phyloP scores from a whole-genome alignment of 2,888 invertebrate genomes.

The Microplitis manilae region DNA sequence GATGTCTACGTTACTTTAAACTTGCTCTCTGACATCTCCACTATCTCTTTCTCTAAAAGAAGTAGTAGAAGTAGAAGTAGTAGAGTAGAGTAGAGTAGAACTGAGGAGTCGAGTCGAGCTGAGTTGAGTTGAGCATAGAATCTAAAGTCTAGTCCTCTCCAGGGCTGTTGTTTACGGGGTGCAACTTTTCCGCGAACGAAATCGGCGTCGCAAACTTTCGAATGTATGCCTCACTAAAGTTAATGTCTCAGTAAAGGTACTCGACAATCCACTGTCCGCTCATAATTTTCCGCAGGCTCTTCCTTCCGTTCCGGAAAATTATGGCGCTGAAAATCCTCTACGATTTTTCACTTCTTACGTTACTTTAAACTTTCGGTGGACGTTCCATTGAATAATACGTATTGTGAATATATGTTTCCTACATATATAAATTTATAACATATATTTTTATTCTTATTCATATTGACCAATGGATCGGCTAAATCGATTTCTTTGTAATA shows the following conservation, averaged over 20 bases:
- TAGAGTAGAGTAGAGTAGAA: neutral
- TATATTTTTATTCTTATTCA: neutral
- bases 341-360: slow-evolving; percentile 31
- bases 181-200: slow-evolving; percentile 63
- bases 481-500: no score
- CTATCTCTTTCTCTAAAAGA: neutral
- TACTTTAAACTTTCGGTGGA: slow-evolving; percentile 5
- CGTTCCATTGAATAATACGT: slow-evolving; percentile 5
- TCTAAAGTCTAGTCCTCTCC: slow-evolving; percentile 2
- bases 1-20: slow-evolving; percentile 40
- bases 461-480: no score
- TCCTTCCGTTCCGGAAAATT: slow-evolving; percentile 30
- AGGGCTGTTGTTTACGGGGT: slow-evolving; percentile 63
- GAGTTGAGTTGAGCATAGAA: neutral
- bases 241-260: slow-evolving; percentile 58
- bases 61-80: neutral
- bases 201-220: slow-evolving; percentile 62
- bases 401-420: neutral
- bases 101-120: neutral
- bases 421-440: neutral
- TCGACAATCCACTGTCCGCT: slow-evolving; percentile 37
- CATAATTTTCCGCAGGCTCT: slow-evolving; percentile 21
- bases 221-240: slow-evolving; percentile 62
- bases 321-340: slow-evolving; percentile 28
- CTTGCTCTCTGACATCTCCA: slow-evolving; percentile 22